Evolutionary conservation across 2,113 vertebrate species (phyloP).

Genomic region (Equus przewalskii): DNA sequence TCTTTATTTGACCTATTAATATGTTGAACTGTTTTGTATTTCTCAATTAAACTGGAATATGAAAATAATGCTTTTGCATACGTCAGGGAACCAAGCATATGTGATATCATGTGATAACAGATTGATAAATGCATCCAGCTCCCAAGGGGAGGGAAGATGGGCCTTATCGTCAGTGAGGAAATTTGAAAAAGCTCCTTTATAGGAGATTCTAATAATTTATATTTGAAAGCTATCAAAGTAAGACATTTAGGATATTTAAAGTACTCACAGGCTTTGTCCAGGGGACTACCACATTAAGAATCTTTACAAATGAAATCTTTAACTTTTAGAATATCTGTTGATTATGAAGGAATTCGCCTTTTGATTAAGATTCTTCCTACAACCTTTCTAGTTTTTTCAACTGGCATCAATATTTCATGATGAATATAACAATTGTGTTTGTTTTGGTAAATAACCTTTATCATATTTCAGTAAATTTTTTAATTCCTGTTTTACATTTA

Average conservation of each 20-base stretch:
- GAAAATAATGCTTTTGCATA: constrained; percentile 30
- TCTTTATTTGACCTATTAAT: constrained; percentile 52
- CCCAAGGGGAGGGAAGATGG: neutral
- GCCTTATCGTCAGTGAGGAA: neutral
- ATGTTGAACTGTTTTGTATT: neutral
- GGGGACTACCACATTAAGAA: neutral
- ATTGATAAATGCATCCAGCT: neutral
- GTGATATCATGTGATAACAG: neutral
- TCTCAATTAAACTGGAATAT: neutral
- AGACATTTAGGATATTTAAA: neutral
- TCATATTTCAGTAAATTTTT: neutral
- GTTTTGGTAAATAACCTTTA: neutral
- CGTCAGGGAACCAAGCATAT: neutral
- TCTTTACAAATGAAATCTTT: constrained; percentile 10
- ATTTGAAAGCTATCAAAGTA: neutral
- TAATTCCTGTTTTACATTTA: constrained; percentile 37
- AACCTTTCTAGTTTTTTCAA: neutral
- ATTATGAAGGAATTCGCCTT: neutral
- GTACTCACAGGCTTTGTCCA: neutral
- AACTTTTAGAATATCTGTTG: constrained; percentile 12
- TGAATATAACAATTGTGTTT: neutral
- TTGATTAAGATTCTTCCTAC: neutral
- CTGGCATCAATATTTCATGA: neutral
- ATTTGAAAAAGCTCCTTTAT: constrained; percentile 36
- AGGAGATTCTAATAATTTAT: neutral